Evolutionary conservation across 2,888 invertebrate genomes (phyloP).

Genomic region (Noctua janthina): DNA sequence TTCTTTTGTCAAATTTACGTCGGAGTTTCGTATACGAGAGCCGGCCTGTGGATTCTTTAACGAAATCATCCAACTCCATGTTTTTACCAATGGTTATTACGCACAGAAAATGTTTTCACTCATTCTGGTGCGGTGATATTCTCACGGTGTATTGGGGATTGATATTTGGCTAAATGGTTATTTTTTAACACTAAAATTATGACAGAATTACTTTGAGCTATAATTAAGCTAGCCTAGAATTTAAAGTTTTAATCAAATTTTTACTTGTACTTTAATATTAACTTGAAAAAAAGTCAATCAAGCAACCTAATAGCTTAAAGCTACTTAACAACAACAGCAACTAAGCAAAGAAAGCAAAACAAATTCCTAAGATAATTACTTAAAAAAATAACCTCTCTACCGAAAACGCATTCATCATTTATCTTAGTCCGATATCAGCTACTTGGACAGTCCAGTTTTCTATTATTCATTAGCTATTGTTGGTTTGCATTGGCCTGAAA

Average conservation of each 20-base stretch:
- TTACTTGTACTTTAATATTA: neutral
- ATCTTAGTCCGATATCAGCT: slow-evolving; percentile 85
- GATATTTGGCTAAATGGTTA: neutral
- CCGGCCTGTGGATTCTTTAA: slow-evolving; percentile 82
- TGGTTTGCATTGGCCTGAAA: slow-evolving; percentile 85
- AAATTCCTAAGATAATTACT: slow-evolving; percentile 82
- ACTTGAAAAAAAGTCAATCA: slow-evolving; percentile 31
- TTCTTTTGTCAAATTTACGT: slow-evolving; percentile 90
- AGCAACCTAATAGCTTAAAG: slow-evolving; percentile 23
- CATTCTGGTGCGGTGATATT: slow-evolving; percentile 47
- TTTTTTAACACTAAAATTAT: neutral
- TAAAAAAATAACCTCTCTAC: slow-evolving; percentile 78
- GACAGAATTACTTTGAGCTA: neutral
- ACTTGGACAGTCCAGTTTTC: slow-evolving; percentile 86
- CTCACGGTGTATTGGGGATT: slow-evolving; percentile 47
- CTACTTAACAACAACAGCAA: slow-evolving; percentile 42
- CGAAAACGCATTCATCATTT: slow-evolving; percentile 87
- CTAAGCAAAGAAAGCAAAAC: slow-evolving; percentile 71
- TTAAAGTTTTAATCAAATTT: neutral
- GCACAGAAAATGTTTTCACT: slow-evolving; percentile 64
- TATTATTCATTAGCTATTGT: slow-evolving; percentile 88
- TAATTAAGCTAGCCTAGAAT: neutral
- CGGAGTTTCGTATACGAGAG: slow-evolving; percentile 83
- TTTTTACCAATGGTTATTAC: slow-evolving; percentile 86
- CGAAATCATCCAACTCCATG: slow-evolving; percentile 81